Base-by-base conservation (phyloP, 37 sponge, comb jelly and placozoan genomes). In the Theonella swinhoei region DNA sequence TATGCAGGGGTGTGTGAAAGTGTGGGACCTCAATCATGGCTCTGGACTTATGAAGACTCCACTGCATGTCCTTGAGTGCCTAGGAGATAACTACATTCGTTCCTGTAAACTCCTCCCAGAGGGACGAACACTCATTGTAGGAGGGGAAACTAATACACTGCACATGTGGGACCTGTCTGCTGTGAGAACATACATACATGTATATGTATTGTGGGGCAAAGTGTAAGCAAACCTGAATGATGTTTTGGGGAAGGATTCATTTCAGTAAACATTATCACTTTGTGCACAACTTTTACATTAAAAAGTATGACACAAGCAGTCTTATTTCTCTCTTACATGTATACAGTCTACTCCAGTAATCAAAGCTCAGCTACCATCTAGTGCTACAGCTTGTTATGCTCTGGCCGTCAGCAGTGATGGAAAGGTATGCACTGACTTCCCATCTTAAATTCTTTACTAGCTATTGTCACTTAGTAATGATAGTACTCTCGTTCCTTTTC, bases 91-190 rank as follows among this genome's bases (percentile, higher is more conserved):
- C 82, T 98, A 98, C 74, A 96, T 98, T 23, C 78, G 99, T 9
- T 96, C 95, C 32, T 95, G 95, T 69, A 98, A 98, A 88, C 88
- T 98, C 59, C 82, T 98, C 3, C 97, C 99, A 1, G 99, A 98
- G 74, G 94, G 99, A 0, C 41, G 90, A 59, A 88, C 92, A 4
- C 84, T 98, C 58, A 81, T 98, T 25, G 99, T 98, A 24, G 97
- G 99, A 24, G 99, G 99, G 47, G 99, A 98, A 73, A 91, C 97
- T 4, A 91, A 87, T 72, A 96, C 95, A 38, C 93, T 98, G 29
- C 85, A 84, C 73, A 69, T 98, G 38, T 98, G 91, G 91, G 99
- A 98, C 85, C 79, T 98, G 11, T 79, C 85, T 38, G 73, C 90
- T 74, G 96, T 93, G 84, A 87, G 90, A 70, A 7, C 54, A n/a